These are phyloP conservation scores for Leptopterna dolabrata DNA, from an alignment of 2,888 invertebrate species.

Conservation along the genomic window DNA sequence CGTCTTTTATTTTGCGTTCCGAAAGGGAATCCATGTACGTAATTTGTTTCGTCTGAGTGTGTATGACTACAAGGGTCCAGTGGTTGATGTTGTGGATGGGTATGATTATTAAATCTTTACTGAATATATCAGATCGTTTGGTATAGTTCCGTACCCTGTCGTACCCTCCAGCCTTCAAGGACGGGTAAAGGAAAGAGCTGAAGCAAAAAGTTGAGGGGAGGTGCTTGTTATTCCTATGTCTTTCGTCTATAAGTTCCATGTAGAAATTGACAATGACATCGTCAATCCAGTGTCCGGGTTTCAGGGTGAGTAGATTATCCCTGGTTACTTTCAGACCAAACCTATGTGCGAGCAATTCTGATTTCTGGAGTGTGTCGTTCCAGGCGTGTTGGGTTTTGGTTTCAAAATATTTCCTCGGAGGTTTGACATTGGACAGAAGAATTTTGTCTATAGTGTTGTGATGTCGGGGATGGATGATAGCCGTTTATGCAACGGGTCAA, in stretches of 20 bases:
- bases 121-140: too few species aligned
- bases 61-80: too few species aligned
- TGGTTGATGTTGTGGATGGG: too few species aligned
- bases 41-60: too few species aligned
- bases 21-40: too few species aligned
- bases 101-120: too few species aligned
- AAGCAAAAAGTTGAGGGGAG: not conserved
- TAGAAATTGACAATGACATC: not conserved
- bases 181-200: not conserved
- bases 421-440: conserved; percentile 43
- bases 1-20: too few species aligned
- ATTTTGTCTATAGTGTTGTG: conserved; percentile 32
- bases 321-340: not conserved
- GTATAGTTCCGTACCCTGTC: not conserved
- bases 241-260: not conserved
- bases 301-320: not conserved
- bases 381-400: not conserved
- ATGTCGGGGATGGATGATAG: not conserved
- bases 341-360: not conserved
- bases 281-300: not conserved
- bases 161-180: not conserved
- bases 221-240: not conserved
- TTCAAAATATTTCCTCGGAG: conserved; percentile 21
- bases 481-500: conserved; percentile 25
- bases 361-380: not conserved